Conservation (phyloP, 35 echinoderm and acorn worm species). For the Amphiura filiformis region DNA sequence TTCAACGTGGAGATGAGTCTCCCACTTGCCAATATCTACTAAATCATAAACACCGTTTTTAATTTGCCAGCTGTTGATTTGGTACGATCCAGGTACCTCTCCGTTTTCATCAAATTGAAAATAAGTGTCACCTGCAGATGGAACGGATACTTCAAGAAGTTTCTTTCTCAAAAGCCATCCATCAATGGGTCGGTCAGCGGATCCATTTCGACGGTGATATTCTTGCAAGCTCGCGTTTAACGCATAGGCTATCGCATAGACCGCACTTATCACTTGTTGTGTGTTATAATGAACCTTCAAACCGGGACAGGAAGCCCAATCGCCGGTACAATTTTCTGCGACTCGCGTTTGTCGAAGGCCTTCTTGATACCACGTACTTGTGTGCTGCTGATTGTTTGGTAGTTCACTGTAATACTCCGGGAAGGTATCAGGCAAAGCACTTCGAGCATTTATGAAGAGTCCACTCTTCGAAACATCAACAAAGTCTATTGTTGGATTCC, state of each 20-base stretch:
- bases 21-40: conserved; percentile 8
- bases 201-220: not conserved
- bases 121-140: not conserved
- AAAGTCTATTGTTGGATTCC: not conserved
- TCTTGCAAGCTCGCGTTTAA: not conserved
- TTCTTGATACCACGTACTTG: not conserved
- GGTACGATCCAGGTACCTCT: conserved; percentile 4
- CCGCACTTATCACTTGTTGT: conserved; percentile 13
- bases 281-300: no score
- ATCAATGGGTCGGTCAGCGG: no score
- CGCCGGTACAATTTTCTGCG: not conserved
- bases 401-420: not conserved
- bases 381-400: not conserved
- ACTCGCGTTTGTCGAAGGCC: not conserved
- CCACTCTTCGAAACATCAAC: not conserved
- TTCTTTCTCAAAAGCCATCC: not conserved
- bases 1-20: not conserved
- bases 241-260: conserved; percentile 14
- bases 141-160: not conserved
- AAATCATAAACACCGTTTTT: not conserved
- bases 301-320: no score
- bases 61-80: not conserved
- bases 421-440: not conserved
- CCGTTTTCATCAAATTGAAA: conserved; percentile 9
- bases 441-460: not conserved